Evolutionary conservation across 2,888 invertebrate genomes (phyloP).

Genomic region (Eupithecia subumbrata): DNA sequence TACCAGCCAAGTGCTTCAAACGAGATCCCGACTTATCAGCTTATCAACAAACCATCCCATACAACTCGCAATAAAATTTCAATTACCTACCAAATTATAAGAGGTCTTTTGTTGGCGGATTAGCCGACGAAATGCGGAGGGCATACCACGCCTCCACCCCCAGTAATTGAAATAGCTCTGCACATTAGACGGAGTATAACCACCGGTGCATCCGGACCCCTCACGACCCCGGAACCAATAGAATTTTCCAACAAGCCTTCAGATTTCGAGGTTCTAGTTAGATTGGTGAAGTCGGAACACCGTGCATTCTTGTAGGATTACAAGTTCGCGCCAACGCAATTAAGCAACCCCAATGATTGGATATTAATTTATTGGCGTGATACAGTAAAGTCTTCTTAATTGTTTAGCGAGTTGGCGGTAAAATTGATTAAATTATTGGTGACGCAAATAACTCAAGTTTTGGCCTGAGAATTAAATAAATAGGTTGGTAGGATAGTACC

Average conservation of each 20-base stretch:
- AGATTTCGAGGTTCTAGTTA: slow-evolving; percentile 40
- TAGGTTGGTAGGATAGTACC: not conserved
- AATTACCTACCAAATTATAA: slow-evolving; percentile 63
- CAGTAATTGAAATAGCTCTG: slow-evolving; percentile 68
- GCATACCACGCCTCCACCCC: slow-evolving; percentile 48
- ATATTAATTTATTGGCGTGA: slow-evolving; percentile 68
- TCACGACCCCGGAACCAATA: slow-evolving; percentile 20
- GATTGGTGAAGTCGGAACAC: slow-evolving; percentile 44
- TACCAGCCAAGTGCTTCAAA: slow-evolving; percentile 18
- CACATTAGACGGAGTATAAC: slow-evolving; percentile 59
- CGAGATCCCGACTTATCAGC: slow-evolving; percentile 32
- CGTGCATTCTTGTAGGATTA: slow-evolving; percentile 64
- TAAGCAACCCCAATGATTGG: slow-evolving; percentile 67
- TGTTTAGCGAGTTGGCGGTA: slow-evolving; percentile 29
- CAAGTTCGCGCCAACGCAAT: slow-evolving; percentile 63
- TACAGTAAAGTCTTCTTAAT: slow-evolving; percentile 45
- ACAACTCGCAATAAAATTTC: slow-evolving; percentile 68
- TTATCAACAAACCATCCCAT: slow-evolving; percentile 44
- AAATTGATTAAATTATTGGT: slow-evolving; percentile 12
- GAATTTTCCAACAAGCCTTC: slow-evolving; percentile 17
- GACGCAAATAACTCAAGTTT: not conserved
- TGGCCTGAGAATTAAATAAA: not conserved
- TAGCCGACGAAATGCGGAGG: slow-evolving; percentile 61
- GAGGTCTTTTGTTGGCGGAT: slow-evolving; percentile 67
- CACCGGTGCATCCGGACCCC: slow-evolving; percentile 40